phyloP scores from a whole-genome alignment of 2,113 vertebrate genomes.

The Notiomystis cincta region DNA sequence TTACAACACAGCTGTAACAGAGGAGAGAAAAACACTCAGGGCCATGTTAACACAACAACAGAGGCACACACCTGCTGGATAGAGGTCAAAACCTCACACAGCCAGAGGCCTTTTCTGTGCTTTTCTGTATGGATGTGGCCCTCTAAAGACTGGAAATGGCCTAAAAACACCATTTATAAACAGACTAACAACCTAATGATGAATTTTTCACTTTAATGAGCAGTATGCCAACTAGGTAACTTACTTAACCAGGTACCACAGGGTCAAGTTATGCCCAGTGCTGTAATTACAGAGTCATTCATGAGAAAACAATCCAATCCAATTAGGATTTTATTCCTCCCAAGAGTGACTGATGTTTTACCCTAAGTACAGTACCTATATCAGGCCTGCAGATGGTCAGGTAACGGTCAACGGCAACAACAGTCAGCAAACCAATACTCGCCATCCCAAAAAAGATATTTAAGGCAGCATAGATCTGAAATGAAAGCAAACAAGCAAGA shows the following conservation, averaged over 20 bases:
- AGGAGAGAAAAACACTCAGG: background rate
- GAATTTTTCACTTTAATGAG: background rate
- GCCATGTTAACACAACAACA: background rate
- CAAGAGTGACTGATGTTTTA: background rate
- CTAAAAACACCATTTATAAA: background rate
- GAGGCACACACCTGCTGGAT: background rate
- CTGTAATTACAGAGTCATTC: background rate
- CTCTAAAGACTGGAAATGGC: background rate
- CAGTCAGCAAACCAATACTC: slow-evolving; percentile 93
- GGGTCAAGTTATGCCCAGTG: background rate
- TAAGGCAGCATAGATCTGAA: slow-evolving; percentile 92
- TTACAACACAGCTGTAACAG: background rate
- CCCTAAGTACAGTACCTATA: slow-evolving; percentile 75
- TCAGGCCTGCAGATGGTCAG: slow-evolving; percentile 89
- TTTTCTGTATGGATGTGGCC: background rate
- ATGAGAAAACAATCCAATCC: background rate
- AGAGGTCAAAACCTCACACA: background rate
- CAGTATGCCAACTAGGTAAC: background rate
- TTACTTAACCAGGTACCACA: background rate
- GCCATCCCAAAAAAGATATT: slow-evolving; percentile 99
- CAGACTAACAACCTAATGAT: background rate
- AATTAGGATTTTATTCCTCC: background rate
- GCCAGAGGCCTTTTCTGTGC: background rate
- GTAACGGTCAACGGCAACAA: slow-evolving; percentile 91
- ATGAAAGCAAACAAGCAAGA: background rate